phyloP scores from a whole-genome alignment of 92 coral and sea anemone genomes.

The Porites rus region DNA sequence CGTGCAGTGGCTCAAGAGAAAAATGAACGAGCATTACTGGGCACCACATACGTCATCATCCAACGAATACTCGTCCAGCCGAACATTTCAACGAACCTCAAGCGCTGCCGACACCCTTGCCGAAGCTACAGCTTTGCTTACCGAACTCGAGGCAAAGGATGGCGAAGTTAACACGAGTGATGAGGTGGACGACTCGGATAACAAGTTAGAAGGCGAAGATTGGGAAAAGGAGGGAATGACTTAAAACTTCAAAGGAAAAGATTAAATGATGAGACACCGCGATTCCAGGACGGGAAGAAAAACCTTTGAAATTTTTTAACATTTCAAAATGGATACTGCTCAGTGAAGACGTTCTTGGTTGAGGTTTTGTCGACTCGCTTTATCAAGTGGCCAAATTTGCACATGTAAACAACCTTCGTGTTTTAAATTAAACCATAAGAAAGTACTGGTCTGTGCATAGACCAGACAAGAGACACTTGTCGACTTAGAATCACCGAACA shows the following conservation, averaged over 20 bases:
- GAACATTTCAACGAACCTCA: conserved; percentile 90
- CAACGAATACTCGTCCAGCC: conserved; percentile 89
- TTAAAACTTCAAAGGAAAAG: background rate
- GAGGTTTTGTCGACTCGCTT: background rate
- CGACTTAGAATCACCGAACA: too few relatives aligned
- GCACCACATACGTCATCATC: conserved; percentile 87
- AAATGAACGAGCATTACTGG: conserved; percentile 94
- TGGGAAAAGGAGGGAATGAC: conserved; percentile 74
- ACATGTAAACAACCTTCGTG: too few relatives aligned
- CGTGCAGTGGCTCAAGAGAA: conserved; percentile 89
- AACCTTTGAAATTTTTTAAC: background rate
- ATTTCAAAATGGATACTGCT: background rate
- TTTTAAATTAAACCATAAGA: background rate
- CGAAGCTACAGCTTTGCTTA: conserved; percentile 91
- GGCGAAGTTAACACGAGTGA: conserved; percentile 66
- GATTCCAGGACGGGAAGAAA: background rate
- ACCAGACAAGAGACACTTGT: too few relatives aligned
- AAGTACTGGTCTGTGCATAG: background rate
- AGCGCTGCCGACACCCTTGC: conserved; percentile 95
- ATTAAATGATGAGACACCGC: background rate
- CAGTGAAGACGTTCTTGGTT: too few relatives aligned
- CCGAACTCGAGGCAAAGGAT: conserved; percentile 93
- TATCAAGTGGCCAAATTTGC: background rate
- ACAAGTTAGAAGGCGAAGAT: conserved; percentile 68
- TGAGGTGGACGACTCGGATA: conserved; percentile 58